These are phyloP conservation scores for Ageneiosus marmoratus DNA, from an alignment of 2,113 vertebrate genomes.

Conservation along the genomic window DNA sequence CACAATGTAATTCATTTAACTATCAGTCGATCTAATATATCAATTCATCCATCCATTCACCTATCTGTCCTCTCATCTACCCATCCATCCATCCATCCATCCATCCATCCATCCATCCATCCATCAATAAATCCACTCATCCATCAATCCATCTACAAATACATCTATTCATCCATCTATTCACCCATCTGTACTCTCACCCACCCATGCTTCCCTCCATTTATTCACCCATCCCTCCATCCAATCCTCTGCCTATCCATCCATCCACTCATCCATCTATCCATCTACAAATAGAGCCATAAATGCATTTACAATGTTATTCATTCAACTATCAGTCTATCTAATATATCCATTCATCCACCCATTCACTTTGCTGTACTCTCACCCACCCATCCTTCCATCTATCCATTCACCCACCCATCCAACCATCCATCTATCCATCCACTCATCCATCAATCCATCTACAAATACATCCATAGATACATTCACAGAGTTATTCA, in stretches of 20 bases:
- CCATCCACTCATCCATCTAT: not conserved
- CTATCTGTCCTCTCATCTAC: too few species aligned
- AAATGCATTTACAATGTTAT: not conserved
- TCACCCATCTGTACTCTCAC: not conserved
- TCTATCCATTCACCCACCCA: not conserved
- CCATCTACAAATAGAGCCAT: not conserved
- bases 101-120: not conserved
- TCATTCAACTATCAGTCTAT: not conserved
- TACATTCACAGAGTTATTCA: too few species aligned
- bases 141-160: not conserved
- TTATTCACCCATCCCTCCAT: not conserved
- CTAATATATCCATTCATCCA: not conserved
- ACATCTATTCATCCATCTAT: not conserved
- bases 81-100: not conserved
- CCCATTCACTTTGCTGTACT: too few species aligned
- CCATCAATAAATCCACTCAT: not conserved
- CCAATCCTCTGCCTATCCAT: not conserved
- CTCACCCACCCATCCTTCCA: not conserved
- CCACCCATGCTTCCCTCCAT: not conserved
- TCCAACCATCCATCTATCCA: not conserved
- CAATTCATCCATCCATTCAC: not conserved
- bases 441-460: not conserved
- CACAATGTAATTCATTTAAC: not conserved
- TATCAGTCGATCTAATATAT: not conserved
- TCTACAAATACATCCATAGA: not conserved